Conservation (phyloP, 1,140 invertebrate genomes). For the Drosophila nannoptera region DNA sequence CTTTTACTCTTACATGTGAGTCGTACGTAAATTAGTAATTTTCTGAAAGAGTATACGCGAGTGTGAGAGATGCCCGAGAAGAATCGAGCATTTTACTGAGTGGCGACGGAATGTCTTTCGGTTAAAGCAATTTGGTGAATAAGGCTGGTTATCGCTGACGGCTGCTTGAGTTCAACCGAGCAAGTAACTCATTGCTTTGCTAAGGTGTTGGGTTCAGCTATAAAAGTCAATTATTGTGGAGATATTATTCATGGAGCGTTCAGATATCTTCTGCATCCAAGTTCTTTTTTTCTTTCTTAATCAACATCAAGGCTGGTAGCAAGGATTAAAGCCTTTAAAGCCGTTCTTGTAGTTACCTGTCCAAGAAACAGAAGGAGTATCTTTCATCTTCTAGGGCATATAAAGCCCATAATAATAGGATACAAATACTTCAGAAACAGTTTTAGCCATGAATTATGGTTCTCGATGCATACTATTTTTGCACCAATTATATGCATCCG, state of each 20-base stretch:
- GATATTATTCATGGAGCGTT: slow-evolving; percentile 31
- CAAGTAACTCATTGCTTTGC: slow-evolving; percentile 37
- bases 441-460: too few species aligned
- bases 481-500: too few species aligned
- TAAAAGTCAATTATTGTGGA: slow-evolving; percentile 42
- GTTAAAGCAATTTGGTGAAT: slow-evolving; percentile 56
- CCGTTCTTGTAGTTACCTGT: background rate
- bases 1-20: too few species aligned
- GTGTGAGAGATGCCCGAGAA: slow-evolving; percentile 2
- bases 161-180: slow-evolving; percentile 43
- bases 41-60: background rate
- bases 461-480: too few species aligned
- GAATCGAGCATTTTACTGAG: slow-evolving; percentile 27
- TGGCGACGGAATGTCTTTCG: slow-evolving; percentile 56
- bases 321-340: background rate
- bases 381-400: too few species aligned
- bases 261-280: slow-evolving; percentile 4
- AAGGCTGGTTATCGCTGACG: slow-evolving; percentile 50
- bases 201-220: slow-evolving; percentile 46
- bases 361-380: background rate
- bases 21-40: background rate
- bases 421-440: too few species aligned
- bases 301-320: background rate
- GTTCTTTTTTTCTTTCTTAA: background rate
- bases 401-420: too few species aligned